Conservation (phyloP, 2,888 invertebrate species). For the Panorpa germanica region DNA sequence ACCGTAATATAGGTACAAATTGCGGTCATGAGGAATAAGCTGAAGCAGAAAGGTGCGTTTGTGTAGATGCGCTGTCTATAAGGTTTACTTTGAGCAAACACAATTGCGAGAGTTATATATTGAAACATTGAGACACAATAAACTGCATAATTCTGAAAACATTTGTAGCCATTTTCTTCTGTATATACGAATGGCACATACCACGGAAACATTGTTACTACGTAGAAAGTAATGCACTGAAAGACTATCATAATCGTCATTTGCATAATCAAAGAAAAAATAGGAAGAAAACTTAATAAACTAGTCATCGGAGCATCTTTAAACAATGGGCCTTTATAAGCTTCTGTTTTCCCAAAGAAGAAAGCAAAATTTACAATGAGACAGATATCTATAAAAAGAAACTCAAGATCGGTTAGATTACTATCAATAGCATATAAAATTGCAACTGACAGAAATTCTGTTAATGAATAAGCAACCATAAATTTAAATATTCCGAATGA, state of each 20-base stretch:
- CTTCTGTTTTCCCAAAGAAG: constrained; percentile 41
- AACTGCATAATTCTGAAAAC: constrained; percentile 41
- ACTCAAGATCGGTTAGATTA: constrained; percentile 40
- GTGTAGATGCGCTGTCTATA: constrained; percentile 40
- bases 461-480: constrained; percentile 78
- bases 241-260: constrained; percentile 27
- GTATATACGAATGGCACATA: constrained; percentile 28
- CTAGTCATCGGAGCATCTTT: constrained; percentile 33
- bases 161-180: constrained; percentile 17
- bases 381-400: constrained; percentile 44
- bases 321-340: constrained; percentile 25
- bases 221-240: constrained; percentile 27
- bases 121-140: constrained; percentile 43
- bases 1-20: constrained; percentile 30
- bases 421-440: constrained; percentile 51
- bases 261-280: constrained; percentile 32
- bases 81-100: constrained; percentile 45
- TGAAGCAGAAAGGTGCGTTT: constrained; percentile 30
- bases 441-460: constrained; percentile 70
- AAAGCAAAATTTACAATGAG: constrained; percentile 40
- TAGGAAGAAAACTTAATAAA: constrained; percentile 27
- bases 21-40: constrained; percentile 26
- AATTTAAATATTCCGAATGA: constrained; percentile 83
- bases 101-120: constrained; percentile 40
- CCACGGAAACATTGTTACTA: constrained; percentile 32